phyloP scores from a whole-genome alignment of 1,140 invertebrate genomes.

The Ylistrum balloti region DNA sequence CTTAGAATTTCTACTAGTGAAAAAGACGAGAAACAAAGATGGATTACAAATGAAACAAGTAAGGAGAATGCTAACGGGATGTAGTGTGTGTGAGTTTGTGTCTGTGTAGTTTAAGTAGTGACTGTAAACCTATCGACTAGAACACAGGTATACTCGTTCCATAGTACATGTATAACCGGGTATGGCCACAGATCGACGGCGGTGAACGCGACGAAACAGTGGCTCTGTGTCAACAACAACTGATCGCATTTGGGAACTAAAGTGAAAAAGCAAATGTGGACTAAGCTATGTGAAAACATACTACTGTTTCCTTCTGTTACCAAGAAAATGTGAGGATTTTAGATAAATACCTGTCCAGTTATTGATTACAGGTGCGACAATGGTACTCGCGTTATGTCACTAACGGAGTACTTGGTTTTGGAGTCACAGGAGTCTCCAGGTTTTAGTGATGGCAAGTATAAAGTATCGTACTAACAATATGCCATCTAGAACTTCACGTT shows the following conservation, averaged over 20 bases:
- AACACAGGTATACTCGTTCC: background rate
- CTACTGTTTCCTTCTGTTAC: constrained; percentile 23
- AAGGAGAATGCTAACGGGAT: background rate
- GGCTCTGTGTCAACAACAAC: background rate
- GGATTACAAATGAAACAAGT: constrained; percentile 5
- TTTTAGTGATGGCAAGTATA: background rate
- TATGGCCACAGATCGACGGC: constrained; percentile 15
- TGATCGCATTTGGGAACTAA: constrained; percentile 37
- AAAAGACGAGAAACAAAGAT: background rate
- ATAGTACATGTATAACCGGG: background rate
- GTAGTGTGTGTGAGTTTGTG: background rate
- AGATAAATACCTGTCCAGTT: background rate
- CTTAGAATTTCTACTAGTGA: background rate
- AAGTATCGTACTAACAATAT: background rate
- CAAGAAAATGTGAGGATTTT: background rate
- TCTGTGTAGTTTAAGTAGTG: background rate
- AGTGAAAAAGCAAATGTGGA: constrained; percentile 29
- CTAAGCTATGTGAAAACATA: background rate
- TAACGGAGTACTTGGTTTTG: background rate
- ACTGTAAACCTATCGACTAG: background rate
- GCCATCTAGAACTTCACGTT: constrained; percentile 22
- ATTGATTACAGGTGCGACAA: constrained; percentile 2
- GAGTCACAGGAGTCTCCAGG: background rate
- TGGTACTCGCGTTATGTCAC: constrained; percentile 31
- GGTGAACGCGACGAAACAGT: constrained; percentile 31